A percentile compares a stretch with the other conserved stretches of the same genome.
These are phyloP conservation scores for Paracyclopina nana DNA, from an alignment of 1,140 invertebrate genomes.

Conservation along the genomic window DNA sequence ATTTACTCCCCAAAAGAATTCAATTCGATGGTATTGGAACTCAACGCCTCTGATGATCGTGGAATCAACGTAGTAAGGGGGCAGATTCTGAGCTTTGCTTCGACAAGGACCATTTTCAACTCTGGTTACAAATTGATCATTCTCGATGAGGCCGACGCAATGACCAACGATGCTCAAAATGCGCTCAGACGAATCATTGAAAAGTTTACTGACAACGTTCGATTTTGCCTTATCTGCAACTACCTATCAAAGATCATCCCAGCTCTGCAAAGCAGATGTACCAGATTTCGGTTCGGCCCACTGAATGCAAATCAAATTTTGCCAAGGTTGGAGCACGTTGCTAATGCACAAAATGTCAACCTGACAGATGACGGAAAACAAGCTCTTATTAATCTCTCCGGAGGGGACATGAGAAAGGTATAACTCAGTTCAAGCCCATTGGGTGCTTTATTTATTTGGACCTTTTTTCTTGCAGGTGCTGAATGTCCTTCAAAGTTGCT, in stretches of 20 bases:
- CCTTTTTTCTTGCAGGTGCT: slow-evolving; percentile 40
- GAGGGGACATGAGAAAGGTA: slow-evolving; percentile 96
- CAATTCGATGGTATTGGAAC: slow-evolving; percentile 68
- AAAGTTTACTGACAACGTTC: slow-evolving; percentile 92
- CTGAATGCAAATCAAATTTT: slow-evolving; percentile 64
- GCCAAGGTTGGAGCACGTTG: slow-evolving; percentile 65
- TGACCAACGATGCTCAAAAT: slow-evolving; percentile 99
- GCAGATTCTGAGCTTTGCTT: slow-evolving; percentile 92
- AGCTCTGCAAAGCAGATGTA: slow-evolving; percentile 91
- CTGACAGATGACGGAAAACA: slow-evolving; percentile 72
- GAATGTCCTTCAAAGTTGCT: slow-evolving; percentile 85
- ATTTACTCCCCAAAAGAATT: slow-evolving; percentile 72
- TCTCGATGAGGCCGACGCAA: slow-evolving; percentile 97
- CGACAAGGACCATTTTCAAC: slow-evolving; percentile 86
- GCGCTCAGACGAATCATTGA: slow-evolving; percentile 87
- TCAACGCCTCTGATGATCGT: slow-evolving; percentile 97
- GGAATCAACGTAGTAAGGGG: slow-evolving; percentile 91
- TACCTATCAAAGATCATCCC: slow-evolving; percentile 97
- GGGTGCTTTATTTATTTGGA: too few relatives aligned
- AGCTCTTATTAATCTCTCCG: slow-evolving; percentile 66
- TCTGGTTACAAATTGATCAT: slow-evolving; percentile 89
- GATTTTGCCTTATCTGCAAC: slow-evolving; percentile 98
- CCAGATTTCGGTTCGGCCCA: slow-evolving; percentile 88
- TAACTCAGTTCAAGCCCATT: too few relatives aligned
- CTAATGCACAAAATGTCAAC: slow-evolving; percentile 58